Percentiles rank a stretch among this genome's conserved stretches.
Evolutionary conservation across 92 coral and sea anemone genomes (phyloP).

Genomic region (Bergia sp.): DNA sequence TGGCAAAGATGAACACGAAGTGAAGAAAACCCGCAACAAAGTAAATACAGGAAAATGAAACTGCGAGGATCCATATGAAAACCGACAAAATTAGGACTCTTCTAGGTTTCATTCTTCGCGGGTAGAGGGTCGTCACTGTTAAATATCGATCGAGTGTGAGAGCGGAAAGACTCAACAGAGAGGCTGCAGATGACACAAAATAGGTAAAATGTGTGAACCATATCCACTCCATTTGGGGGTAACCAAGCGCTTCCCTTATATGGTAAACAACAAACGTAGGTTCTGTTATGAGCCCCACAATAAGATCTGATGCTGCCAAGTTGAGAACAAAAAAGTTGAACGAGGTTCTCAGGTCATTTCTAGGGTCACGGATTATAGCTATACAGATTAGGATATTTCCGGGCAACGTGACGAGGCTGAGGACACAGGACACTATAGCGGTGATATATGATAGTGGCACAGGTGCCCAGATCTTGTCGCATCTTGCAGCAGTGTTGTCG

Average conservation of each 20-base stretch:
- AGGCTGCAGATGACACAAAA: slow-evolving; percentile 77
- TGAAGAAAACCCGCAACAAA: slow-evolving; percentile 61
- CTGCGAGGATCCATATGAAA: slow-evolving; percentile 60
- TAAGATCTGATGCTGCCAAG: slow-evolving; percentile 62
- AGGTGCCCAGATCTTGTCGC: slow-evolving; percentile 48
- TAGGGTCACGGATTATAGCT: slow-evolving; percentile 70
- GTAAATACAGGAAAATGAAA: slow-evolving; percentile 53
- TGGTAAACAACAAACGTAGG: slow-evolving; percentile 68
- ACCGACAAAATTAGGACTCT: slow-evolving; percentile 51
- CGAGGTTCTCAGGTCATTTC: slow-evolving; percentile 62
- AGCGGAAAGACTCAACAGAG: slow-evolving; percentile 77
- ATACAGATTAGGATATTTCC: slow-evolving; percentile 64
- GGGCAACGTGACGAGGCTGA: slow-evolving; percentile 68
- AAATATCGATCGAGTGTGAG: slow-evolving; percentile 76
- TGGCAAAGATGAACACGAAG: slow-evolving; percentile 70
- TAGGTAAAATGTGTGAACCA: slow-evolving; percentile 71
- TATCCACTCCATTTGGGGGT: slow-evolving; percentile 34
- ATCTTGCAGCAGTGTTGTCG: slow-evolving; percentile 9
- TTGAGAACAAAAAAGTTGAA: slow-evolving; percentile 76
- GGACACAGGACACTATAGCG: slow-evolving; percentile 42
- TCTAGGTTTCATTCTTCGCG: slow-evolving; percentile 48
- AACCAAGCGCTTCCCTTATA: slow-evolving; percentile 56
- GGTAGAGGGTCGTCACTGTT: slow-evolving; percentile 67
- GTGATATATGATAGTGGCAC: slow-evolving; percentile 56
- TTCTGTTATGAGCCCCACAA: slow-evolving; percentile 71